Base-by-base conservation (phyloP, 2,797 vertebrate species). In the Rhinichthys osculus region DNA sequence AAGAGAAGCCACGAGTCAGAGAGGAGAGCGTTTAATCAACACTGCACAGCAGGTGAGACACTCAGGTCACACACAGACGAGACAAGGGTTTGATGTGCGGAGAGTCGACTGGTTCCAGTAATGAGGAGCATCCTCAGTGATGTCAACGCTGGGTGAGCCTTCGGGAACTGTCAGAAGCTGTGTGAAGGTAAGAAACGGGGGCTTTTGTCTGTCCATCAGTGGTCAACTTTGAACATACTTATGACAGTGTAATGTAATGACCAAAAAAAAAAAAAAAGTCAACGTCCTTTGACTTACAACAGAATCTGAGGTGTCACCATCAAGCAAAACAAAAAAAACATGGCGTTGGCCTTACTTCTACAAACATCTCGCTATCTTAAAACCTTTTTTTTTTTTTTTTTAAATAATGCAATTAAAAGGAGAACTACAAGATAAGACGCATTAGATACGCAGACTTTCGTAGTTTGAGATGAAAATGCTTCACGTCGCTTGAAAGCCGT, bases 1-100 rank as follows among this genome's bases (percentile, higher is more conserved):
- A 87, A 87, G 83, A 71, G 54, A 87, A 78, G 84, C 87, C 86
- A 88, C 84, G 30, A 78, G 74, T 83, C 62, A 77, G 84, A 64
- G 71, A 30, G 6, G 54, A 72, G 52, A 85, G 72, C 71, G 16
- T 72, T 66, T 44, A 27, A 78, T 69, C 73, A 42, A 38, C 81
- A 77, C 54, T 30, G 33, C 44, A 7, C 47, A 35, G 78, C 74
- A 87, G 84, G 84, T 85, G 83, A 85, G 82, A 82, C 27, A 8
- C 66, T 74, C 47, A 47, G 72, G 83, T 85, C 85, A 69, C 74
- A 73, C 69, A 27, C 54, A 72, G 27, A 62, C 59, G 64, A 62
- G 42, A 62, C 50, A 47, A 76, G 23, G 40, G 50, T 38, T 73
- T 80, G 54, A 40, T 42, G 74, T 21, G 27, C 19, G 1, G 62